These are phyloP conservation scores for Beris morrisii DNA, from an alignment of 2,888 invertebrate species.

Conservation along the genomic window DNA sequence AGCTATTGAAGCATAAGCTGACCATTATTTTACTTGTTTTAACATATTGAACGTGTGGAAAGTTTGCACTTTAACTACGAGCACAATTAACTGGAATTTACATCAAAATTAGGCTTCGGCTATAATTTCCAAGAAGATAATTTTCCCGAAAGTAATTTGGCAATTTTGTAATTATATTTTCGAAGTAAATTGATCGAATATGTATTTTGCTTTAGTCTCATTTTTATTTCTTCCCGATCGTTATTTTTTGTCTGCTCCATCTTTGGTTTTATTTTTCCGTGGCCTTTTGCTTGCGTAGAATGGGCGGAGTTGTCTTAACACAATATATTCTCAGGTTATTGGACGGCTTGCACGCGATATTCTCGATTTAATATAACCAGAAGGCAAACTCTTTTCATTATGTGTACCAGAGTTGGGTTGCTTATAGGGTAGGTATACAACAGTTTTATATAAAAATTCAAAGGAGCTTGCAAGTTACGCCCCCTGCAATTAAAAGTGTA, in stretches of 20 bases:
- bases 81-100: constrained; percentile 22
- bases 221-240: neutral
- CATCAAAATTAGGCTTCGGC: constrained; percentile 19
- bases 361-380: constrained; percentile 14
- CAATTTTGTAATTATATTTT: constrained; percentile 39
- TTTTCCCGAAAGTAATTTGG: constrained; percentile 35
- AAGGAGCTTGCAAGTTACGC: constrained; percentile 16
- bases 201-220: too few relatives aligned
- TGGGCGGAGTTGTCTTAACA: constrained; percentile 31
- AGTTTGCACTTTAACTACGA: neutral
- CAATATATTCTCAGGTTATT: constrained; percentile 30
- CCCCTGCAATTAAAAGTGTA: constrained; percentile 23
- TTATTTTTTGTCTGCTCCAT: neutral
- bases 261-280: neutral
- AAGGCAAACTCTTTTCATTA: neutral
- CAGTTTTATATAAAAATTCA: constrained; percentile 7
- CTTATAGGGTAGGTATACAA: constrained; percentile 12
- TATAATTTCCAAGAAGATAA: constrained; percentile 26
- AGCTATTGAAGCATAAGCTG: too few relatives aligned
- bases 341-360: constrained; percentile 30
- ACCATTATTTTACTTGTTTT: too few relatives aligned
- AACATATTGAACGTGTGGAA: too few relatives aligned
- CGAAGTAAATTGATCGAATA: constrained; percentile 34
- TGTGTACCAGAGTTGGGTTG: neutral
- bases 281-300: constrained; percentile 1